Conservation (phyloP, 53 echinoderm and acorn worm species). For the Glandiceps talaboti region DNA sequence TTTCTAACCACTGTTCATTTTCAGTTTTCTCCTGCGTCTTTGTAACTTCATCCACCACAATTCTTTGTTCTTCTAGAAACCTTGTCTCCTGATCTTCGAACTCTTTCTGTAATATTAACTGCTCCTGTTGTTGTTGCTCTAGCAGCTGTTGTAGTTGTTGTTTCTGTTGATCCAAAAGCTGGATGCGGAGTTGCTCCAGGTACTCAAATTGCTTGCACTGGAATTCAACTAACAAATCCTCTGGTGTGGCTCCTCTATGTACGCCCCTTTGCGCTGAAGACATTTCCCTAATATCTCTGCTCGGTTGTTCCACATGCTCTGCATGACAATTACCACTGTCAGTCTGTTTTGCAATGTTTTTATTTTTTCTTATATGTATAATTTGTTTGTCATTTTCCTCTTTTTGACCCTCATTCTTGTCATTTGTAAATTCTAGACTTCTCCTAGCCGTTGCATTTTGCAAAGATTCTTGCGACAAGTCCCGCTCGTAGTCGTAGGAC, state of each 20-base stretch:
- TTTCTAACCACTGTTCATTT: neutral
- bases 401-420: neutral
- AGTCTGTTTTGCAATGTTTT: neutral
- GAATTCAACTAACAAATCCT: neutral
- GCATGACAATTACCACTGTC: neutral
- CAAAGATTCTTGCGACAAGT: neutral
- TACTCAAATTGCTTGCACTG: constrained; percentile 51
- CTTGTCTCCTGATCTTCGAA: constrained; percentile 52
- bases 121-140: constrained; percentile 59
- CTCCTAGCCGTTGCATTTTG: constrained; percentile 4
- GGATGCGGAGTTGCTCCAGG: constrained; percentile 58
- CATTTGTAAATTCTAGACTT: constrained; percentile 9
- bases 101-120: constrained; percentile 61
- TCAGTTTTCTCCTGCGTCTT: neutral
- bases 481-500: constrained; percentile 15
- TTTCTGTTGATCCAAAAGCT: constrained; percentile 60
- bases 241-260: neutral
- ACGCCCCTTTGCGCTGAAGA: neutral
- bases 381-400: neutral
- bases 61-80: neutral
- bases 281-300: neutral
- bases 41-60: neutral
- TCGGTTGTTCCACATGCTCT: neutral
- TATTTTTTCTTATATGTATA: neutral
- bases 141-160: constrained; percentile 63